Percentiles rank a stretch among this genome's conserved stretches.
These are phyloP conservation scores for Drosophila pseudotalamancana DNA, from an alignment of 2,888 invertebrate species.

Conservation along the genomic window DNA sequence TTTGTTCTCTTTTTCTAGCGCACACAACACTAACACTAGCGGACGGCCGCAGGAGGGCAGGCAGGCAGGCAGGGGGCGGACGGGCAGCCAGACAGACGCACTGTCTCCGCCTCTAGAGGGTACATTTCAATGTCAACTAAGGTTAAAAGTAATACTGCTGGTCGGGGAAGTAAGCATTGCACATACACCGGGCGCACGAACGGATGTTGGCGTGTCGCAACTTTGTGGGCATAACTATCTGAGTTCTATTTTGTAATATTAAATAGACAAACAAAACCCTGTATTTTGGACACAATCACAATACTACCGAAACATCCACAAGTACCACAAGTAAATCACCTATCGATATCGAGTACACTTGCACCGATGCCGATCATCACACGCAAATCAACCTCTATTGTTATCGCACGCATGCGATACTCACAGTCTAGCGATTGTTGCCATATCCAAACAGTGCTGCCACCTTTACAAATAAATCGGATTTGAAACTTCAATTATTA, in stretches of 20 bases:
- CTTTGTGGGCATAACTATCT: conserved; percentile 55
- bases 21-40: conserved; percentile 43
- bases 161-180: conserved; percentile 45
- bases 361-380: conserved; percentile 24
- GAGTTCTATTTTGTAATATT: conserved; percentile 34
- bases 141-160: conserved; percentile 80
- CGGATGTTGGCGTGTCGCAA: conserved; percentile 40
- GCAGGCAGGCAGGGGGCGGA: conserved; percentile 16
- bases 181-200: conserved; percentile 54
- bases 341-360: conserved; percentile 43
- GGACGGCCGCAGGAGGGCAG: conserved; percentile 5
- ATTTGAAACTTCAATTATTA: background rate
- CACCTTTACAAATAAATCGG: background rate
- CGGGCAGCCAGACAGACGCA: conserved; percentile 45
- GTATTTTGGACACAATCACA: conserved; percentile 74
- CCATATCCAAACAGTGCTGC: background rate
- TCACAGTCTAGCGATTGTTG: background rate
- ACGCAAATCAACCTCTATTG: background rate
- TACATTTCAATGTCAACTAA: conserved; percentile 84
- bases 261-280: conserved; percentile 58
- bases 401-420: conserved; percentile 14
- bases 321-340: conserved; percentile 38
- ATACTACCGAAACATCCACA: conserved; percentile 55
- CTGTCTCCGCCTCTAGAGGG: conserved; percentile 67
- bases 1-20: conserved; percentile 54